Conservation (phyloP, 2,888 invertebrate genomes). For the Panzeria rudis region DNA sequence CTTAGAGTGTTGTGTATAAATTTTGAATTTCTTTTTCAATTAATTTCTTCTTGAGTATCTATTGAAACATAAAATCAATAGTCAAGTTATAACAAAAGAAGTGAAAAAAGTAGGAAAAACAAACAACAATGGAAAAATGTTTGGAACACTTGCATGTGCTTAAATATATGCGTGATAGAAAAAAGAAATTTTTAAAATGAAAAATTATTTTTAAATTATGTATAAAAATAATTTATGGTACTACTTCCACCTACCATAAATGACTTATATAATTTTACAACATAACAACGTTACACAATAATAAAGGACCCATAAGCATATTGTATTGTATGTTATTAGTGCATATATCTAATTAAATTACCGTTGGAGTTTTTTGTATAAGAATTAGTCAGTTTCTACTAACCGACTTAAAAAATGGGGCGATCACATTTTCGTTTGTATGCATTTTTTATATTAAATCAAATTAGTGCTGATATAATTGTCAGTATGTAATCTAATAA, state of each 20-base stretch:
- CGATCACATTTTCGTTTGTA: too few relatives aligned
- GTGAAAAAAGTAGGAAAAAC: background rate
- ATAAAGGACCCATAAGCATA: background rate
- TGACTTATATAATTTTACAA: conserved; percentile 8
- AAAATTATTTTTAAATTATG: conserved; percentile 43
- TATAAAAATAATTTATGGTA: conserved; percentile 40
- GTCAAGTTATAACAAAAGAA: background rate
- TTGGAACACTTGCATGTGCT: conserved; percentile 7
- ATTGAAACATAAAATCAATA: background rate
- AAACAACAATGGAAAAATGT: background rate
- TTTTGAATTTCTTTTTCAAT: background rate
- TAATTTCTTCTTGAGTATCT: background rate
- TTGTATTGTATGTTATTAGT: background rate
- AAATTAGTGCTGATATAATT: too few relatives aligned
- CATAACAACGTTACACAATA: background rate
- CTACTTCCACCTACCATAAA: background rate
- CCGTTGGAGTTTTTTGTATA: background rate
- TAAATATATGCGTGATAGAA: conserved; percentile 49
- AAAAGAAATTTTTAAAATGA: conserved; percentile 39
- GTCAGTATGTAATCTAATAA: too few relatives aligned
- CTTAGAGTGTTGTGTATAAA: background rate
- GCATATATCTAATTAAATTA: background rate
- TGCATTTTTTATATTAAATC: too few relatives aligned
- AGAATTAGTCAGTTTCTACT: too few relatives aligned
- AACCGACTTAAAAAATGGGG: too few relatives aligned